Base-by-base conservation (phyloP, 2,888 invertebrate genomes). In the Meteorus colon region DNA sequence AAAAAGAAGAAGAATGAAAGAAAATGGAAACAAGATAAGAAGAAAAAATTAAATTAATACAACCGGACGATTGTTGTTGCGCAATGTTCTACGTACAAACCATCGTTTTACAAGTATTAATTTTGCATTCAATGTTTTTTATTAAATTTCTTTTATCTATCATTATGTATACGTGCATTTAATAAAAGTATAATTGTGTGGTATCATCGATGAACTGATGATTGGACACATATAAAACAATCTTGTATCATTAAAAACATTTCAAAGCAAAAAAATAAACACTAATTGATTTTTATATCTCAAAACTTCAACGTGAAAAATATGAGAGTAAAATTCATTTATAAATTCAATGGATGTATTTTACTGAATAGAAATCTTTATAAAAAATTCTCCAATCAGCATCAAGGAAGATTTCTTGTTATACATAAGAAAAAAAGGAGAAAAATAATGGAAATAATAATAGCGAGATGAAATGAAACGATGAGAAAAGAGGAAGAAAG, bases 101-200 rank as follows among this genome's bases (percentile, higher is more conserved):
- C 29, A 48, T 27, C 27, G 51, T 27, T 51, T 29, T 51, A 16
- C 29, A 68, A 27, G 31, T 8, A 68, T 68, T 31, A 6, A 68
- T 68, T 68, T 27, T 12, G 12, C 10, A 41, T 41, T 66, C 16
- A 66, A 41, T 12, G 24, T 31, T 68, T 51, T 68, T 68, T 31
- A 14, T 48, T 51, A 29, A 48, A 55, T 55, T 4, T 55, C n/a
- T 19, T 55, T 24, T 19, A 4, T 19, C 2, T 4, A 66, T 66
- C 14, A 41, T 66, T 24, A 24, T 5, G n/a, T 6, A 48, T 16
- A 48, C 14, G n/a, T 4, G n/a, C 4, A 48, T 48, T 48, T 48
- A 48, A 14, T 48, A 48, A 41, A 41, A 14, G 48, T 1, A n/a
- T 48, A 48, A 48, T 48, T 12, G 2, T 41, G 41, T 41, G 41